Conservation (phyloP, 2,888 invertebrate genomes). For the Bugula neritina region DNA sequence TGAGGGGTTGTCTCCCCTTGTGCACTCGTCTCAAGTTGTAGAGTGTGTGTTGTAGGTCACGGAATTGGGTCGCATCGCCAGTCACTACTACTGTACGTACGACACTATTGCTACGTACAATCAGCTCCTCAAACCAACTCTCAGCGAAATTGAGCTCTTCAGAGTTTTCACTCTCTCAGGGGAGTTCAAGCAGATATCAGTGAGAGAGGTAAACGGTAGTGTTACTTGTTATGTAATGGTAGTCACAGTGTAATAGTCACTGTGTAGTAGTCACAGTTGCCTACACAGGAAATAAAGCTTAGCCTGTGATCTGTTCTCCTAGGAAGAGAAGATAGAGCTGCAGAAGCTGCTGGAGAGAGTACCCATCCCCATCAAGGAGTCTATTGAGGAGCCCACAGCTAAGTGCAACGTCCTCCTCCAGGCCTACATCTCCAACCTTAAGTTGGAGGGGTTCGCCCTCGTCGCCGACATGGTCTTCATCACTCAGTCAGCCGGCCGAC, state of each 20-base stretch:
- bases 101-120: slow-evolving; percentile 96
- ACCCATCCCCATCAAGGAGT: slow-evolving; percentile 97
- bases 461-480: slow-evolving; percentile 99
- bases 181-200: slow-evolving; percentile 87
- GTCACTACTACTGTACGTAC: slow-evolving; percentile 95
- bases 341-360: slow-evolving; percentile 92
- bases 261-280: neutral
- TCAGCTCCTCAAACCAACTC: slow-evolving; percentile 86
- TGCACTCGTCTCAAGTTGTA: no score
- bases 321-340: slow-evolving; percentile 91
- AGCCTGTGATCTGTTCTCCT: slow-evolving; percentile 25
- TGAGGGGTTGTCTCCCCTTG: no score
- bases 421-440: slow-evolving; percentile 95
- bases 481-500: slow-evolving; percentile 89
- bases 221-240: no score
- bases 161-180: slow-evolving; percentile 93
- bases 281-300: neutral
- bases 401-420: slow-evolving; percentile 91
- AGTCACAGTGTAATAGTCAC: no score
- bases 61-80: slow-evolving; percentile 92
- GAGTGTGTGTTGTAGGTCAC: slow-evolving; percentile 78
- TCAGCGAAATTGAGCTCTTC: slow-evolving; percentile 95
- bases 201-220: slow-evolving; percentile 54
- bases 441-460: slow-evolving; percentile 93
- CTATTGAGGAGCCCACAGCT: slow-evolving; percentile 94